phyloP scores from a whole-genome alignment of 2,888 invertebrate genomes.

The Conomelus anceps region DNA sequence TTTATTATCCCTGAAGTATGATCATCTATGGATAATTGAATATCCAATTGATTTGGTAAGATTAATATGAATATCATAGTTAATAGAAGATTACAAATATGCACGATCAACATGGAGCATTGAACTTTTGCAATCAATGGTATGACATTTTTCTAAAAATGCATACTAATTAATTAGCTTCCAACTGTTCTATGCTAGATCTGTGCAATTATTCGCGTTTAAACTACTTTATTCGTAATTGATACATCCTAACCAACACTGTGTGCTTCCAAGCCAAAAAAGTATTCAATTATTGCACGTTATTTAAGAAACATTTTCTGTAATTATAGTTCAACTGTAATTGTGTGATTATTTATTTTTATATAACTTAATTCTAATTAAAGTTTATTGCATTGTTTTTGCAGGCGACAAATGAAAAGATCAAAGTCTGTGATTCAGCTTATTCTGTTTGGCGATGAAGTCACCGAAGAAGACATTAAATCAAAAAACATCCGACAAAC shows the following conservation, averaged over 20 bases:
- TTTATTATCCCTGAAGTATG: no score
- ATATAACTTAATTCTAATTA: neutral
- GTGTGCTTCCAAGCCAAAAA: neutral
- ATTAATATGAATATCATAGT: no score
- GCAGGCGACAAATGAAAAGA: constrained; percentile 78
- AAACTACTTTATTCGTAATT: neutral
- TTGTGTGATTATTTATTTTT: neutral
- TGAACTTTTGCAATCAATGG: neutral
- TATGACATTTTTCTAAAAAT: neutral
- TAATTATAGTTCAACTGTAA: neutral
- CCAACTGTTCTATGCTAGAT: neutral
- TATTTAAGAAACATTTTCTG: neutral
- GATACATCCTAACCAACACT: neutral
- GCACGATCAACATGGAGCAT: neutral
- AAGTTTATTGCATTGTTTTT: constrained; percentile 31
- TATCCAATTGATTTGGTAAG: no score
- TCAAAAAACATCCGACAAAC: constrained; percentile 97
- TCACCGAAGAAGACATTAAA: constrained; percentile 72
- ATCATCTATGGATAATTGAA: no score
- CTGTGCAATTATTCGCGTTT: neutral
- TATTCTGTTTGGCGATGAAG: constrained; percentile 75
- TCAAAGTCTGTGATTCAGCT: constrained; percentile 85
- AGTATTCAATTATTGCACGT: neutral
- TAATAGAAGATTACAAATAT: neutral
- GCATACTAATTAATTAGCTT: neutral